Conservation (phyloP, 2,888 invertebrate species). For the Chalcis sispes region DNA sequence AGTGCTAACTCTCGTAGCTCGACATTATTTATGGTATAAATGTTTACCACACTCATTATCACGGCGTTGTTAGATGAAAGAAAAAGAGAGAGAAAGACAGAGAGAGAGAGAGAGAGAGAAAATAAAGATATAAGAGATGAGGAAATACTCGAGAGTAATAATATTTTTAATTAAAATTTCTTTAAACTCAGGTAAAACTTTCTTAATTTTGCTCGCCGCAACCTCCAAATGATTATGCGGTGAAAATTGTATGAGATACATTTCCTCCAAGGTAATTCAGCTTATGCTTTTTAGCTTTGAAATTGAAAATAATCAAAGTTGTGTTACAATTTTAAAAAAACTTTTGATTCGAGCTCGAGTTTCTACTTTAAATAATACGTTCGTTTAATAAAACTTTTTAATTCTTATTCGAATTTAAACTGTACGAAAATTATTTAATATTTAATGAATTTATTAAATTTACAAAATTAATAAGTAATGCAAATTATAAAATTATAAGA, state of each 20-base stretch:
- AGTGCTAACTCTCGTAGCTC: not conserved
- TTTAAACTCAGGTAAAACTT: conserved; percentile 2
- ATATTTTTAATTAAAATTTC: conserved; percentile 42
- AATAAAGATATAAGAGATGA: not conserved
- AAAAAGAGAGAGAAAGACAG: conserved; percentile 5
- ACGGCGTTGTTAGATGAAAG: not conserved
- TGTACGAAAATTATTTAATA: no score
- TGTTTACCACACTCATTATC: conserved; percentile 3
- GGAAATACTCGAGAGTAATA: not conserved
- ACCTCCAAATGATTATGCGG: not conserved
- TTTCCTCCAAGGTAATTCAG: not conserved
- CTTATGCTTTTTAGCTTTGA: no score
- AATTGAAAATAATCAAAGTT: no score
- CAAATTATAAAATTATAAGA: no score
- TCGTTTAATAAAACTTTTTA: no score
- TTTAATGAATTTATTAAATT: no score
- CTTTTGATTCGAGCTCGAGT: no score
- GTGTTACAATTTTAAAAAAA: no score
- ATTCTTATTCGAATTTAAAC: no score
- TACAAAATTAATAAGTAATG: no score
- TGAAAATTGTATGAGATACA: not conserved
- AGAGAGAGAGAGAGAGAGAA: not conserved
- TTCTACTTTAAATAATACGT: no score
- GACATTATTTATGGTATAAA: conserved; percentile 9
- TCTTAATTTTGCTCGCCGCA: conserved; percentile 23